Conservation (phyloP, 2,113 vertebrate species). For the Mixornis gularis region DNA sequence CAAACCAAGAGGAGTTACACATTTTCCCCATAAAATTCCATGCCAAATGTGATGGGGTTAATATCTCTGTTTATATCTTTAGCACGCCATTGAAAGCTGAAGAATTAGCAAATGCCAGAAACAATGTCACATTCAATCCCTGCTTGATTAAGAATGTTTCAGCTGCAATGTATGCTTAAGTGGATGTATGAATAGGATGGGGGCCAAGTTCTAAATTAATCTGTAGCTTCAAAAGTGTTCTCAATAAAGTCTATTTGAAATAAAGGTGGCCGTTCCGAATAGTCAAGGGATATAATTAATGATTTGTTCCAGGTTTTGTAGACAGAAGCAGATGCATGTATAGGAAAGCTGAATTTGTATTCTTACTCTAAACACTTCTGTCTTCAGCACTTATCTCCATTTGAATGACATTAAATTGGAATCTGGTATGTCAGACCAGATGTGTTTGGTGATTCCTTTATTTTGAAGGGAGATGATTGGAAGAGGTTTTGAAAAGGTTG, state of each 20-base stretch:
- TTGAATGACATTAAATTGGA: constrained; percentile 10
- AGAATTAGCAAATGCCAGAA: neutral
- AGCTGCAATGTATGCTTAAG: neutral
- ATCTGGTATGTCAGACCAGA: neutral
- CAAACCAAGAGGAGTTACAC: neutral
- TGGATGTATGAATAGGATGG: neutral
- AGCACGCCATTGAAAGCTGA: neutral
- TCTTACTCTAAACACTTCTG: neutral
- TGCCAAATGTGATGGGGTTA: neutral
- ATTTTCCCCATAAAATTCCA: neutral
- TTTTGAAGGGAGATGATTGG: neutral
- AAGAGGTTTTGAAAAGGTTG: neutral
- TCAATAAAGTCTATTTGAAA: neutral
- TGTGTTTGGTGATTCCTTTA: neutral
- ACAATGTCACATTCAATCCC: neutral
- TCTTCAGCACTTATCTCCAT: neutral
- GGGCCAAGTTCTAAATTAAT: neutral
- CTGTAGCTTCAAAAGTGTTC: neutral
- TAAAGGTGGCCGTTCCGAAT: neutral
- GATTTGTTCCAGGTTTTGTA: neutral
- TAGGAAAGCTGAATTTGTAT: constrained; percentile 3
- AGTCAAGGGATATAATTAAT: neutral
- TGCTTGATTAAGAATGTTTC: neutral
- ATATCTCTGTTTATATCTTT: neutral
- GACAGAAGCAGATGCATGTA: neutral